Evolutionary conservation across 2,113 vertebrate genomes (phyloP).

Genomic region (Pluvianellus socialis): DNA sequence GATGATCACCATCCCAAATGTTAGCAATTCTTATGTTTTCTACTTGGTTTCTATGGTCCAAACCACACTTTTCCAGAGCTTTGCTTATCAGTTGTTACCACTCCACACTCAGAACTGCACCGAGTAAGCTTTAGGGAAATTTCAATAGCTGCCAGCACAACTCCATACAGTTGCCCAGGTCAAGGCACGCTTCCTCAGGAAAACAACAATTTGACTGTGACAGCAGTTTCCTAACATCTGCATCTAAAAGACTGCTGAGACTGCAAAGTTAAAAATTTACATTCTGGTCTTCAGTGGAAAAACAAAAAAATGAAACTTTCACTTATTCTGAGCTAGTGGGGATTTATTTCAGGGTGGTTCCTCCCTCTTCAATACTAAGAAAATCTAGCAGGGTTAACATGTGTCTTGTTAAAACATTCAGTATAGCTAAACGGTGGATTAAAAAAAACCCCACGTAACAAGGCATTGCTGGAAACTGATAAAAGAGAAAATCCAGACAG

Average conservation of each 20-base stretch:
- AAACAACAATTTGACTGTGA: conserved; percentile 5
- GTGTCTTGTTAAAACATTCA: background rate
- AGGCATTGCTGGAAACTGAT: background rate
- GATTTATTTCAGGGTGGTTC: conserved; percentile 4
- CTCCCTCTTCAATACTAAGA: background rate
- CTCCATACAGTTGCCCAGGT: background rate
- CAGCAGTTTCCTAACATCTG: conserved; percentile 36
- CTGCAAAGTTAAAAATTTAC: conserved; percentile 42
- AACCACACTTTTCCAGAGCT: background rate
- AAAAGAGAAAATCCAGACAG: background rate
- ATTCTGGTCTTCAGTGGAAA: conserved; percentile 1
- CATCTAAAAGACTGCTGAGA: conserved; percentile 27
- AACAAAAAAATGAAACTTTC: background rate
- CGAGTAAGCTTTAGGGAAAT: background rate
- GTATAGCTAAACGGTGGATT: background rate
- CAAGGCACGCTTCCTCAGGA: conserved; percentile 9
- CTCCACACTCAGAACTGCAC: background rate
- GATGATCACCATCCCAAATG: background rate
- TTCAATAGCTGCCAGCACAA: background rate
- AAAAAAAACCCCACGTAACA: background rate
- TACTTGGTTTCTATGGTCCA: background rate
- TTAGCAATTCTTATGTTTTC: background rate
- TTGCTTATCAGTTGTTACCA: background rate
- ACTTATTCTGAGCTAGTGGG: background rate
- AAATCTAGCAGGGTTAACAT: background rate